Base-by-base conservation (phyloP, 2,888 invertebrate species). In the Scaptomyza cyrtandrae region DNA sequence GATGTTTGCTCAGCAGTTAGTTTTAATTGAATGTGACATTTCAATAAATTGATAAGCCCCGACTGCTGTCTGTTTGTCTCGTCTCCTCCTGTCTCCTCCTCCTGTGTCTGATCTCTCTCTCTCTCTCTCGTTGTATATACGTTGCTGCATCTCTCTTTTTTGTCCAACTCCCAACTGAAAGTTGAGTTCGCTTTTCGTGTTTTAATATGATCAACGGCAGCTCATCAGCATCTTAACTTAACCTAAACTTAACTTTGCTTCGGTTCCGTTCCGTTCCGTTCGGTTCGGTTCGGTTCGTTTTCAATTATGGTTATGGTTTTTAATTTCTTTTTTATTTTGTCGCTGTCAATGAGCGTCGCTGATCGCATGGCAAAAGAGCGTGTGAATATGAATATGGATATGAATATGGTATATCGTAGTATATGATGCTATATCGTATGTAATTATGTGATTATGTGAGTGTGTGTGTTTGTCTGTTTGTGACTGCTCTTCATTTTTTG, bases 1-100 rank as follows among this genome's bases (percentile, higher is more conserved):
- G 67, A 75, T 85, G 80, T 86, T 85, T 84, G 86, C 74, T 71
- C 80, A 79, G 85, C 85, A 77, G 88, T 86, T 88, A 74, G 75
- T 82, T 88, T 89, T 89, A 87, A 87, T 87, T 87, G 75, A 87
- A 87, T 83, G 86, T 87, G 86, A 89, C 86, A 89, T 88, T 87
- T 88, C 83, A 89, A 86, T 87, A 87, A 83, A 89, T 89, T 83
- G 87, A 76, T 80, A 79, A 75, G 74, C 79, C 54, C 67, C 63
- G 16, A 59, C 67, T 64, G 65, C 44, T 44, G 61, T 57, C n/a
- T 37, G 37, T 14, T n/a, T 14, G 37, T 37, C 37, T 39, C 41
- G 10, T 16, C 66, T 46, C 53, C 49, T 45, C 53, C 49, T 45
- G 65, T 53, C 65, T n/a, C n/a, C n/a, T n/a, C n/a, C n/a, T n/a